These are phyloP conservation scores for Macaria liturata DNA, from an alignment of 2,888 invertebrate genomes.

Conservation along the genomic window DNA sequence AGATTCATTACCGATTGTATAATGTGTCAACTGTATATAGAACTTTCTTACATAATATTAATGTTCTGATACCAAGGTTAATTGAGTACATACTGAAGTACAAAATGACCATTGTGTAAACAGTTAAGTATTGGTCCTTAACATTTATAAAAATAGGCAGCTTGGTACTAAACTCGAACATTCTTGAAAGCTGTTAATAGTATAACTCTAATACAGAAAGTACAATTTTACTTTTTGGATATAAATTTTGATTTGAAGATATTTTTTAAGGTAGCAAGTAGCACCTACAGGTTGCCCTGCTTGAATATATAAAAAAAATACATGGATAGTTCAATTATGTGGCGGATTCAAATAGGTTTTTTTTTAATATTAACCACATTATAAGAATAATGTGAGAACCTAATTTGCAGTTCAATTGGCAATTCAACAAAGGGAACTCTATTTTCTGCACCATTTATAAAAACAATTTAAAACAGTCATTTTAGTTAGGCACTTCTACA, in stretches of 20 bases:
- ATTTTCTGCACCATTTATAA: slow-evolving; percentile 44
- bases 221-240: too few relatives aligned
- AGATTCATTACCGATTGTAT: slow-evolving; percentile 63
- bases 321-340: too few relatives aligned
- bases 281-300: too few relatives aligned
- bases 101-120: slow-evolving; percentile 60
- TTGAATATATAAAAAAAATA: too few relatives aligned
- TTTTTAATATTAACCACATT: too few relatives aligned
- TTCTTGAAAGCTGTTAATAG: too few relatives aligned
- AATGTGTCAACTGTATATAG: slow-evolving; percentile 30
- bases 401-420: too few relatives aligned
- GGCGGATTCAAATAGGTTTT: too few relatives aligned
- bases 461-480: slow-evolving; percentile 43
- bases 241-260: too few relatives aligned
- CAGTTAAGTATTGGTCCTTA: slow-evolving; percentile 71
- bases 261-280: too few relatives aligned
- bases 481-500: slow-evolving; percentile 61
- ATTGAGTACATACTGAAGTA: slow-evolving; percentile 53
- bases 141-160: slow-evolving; percentile 35
- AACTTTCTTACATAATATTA: slow-evolving; percentile 30
- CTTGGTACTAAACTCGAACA: slow-evolving; percentile 9
- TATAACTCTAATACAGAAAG: too few relatives aligned
- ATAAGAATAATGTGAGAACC: too few relatives aligned
- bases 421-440: slow-evolving; percentile 11
- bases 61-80: slow-evolving; percentile 30